These are phyloP conservation scores for Sakesphorus luctuosus DNA, from an alignment of 2,113 vertebrate species.

Conservation along the genomic window DNA sequence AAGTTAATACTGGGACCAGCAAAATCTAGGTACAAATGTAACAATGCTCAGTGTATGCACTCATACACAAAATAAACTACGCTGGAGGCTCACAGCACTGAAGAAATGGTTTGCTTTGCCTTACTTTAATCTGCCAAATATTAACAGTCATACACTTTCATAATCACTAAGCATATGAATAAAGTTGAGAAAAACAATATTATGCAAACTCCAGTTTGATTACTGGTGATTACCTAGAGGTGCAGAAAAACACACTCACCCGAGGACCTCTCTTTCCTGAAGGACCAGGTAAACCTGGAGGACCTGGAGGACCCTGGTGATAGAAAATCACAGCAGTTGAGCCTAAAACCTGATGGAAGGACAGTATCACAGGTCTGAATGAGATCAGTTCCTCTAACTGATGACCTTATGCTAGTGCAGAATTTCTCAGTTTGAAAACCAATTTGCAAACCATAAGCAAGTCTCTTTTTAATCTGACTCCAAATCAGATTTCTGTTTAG, in stretches of 20 bases:
- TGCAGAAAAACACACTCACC: conserved; percentile 81
- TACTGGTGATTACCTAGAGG: background rate
- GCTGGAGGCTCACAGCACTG: background rate
- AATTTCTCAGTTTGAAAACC: background rate
- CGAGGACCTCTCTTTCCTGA: conserved; percentile 90
- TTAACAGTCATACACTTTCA: background rate
- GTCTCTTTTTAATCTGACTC: conserved; percentile 13
- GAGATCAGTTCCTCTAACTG: background rate
- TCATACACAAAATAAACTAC: background rate
- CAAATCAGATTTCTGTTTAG: conserved; percentile 31
- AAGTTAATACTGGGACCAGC: background rate
- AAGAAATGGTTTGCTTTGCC: background rate
- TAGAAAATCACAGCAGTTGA: conserved; percentile 57
- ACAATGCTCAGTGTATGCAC: background rate
- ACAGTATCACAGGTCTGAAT: background rate
- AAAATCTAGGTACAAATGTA: background rate
- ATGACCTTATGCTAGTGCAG: background rate
- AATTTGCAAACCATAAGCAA: background rate
- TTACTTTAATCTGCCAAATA: background rate
- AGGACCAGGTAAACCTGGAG: conserved; percentile 89
- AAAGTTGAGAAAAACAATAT: background rate
- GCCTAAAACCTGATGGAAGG: background rate
- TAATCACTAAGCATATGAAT: background rate
- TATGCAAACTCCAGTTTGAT: background rate
- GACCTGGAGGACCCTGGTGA: conserved; percentile 90